Evolutionary conservation across 2,888 invertebrate species (phyloP).

Genomic region (Leucoma salicis): DNA sequence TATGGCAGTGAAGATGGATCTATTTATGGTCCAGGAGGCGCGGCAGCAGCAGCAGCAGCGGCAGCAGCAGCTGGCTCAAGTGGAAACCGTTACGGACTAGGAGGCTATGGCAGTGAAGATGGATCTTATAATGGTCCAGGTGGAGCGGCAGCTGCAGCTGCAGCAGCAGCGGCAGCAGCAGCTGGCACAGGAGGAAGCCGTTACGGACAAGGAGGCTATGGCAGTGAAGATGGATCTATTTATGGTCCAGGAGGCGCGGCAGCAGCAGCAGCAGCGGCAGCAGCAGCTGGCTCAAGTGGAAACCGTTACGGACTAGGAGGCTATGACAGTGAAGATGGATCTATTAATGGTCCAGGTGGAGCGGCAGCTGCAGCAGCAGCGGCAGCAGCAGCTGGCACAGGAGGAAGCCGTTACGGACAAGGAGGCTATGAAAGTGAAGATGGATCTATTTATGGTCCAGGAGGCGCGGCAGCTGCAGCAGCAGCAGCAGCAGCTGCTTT

Average conservation of each 20-base stretch:
- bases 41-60: not conserved
- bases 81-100: not conserved
- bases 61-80: not conserved
- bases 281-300: not conserved
- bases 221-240: not conserved
- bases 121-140: not conserved
- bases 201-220: not conserved
- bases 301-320: not conserved
- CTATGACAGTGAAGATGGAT: not conserved
- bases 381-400: not conserved
- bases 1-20: not conserved
- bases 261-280: not conserved
- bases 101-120: not conserved
- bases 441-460: not conserved
- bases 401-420: not conserved
- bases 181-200: not conserved
- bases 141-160: not conserved
- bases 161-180: not conserved
- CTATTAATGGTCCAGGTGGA: not conserved
- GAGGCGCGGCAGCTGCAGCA: not conserved
- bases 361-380: slow-evolving; percentile 3
- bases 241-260: not conserved
- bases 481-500: not conserved
- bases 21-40: not conserved
- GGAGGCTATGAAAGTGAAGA: not conserved